Conservation (phyloP, 2,797 vertebrate species). For the Liasis olivaceus region DNA sequence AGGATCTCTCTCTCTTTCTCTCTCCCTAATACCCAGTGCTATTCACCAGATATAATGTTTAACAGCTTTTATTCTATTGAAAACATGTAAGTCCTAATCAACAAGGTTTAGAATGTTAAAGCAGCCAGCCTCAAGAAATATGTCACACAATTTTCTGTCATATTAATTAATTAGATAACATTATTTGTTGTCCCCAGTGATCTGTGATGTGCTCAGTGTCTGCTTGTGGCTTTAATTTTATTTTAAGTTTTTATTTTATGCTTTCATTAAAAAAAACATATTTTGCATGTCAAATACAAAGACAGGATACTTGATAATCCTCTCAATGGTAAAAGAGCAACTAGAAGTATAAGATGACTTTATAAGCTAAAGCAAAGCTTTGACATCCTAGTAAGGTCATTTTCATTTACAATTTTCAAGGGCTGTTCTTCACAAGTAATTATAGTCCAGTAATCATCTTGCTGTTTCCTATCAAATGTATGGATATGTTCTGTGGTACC, state of each 20-base stretch:
- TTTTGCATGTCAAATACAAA: not conserved
- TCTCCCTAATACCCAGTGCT: constrained; percentile 51
- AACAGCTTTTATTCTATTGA: constrained; percentile 75
- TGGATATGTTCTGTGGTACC: constrained; percentile 46
- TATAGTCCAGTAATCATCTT: constrained; percentile 57
- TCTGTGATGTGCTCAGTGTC: constrained; percentile 70
- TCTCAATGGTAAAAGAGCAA: not conserved
- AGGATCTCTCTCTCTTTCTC: not conserved
- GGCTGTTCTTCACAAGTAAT: constrained; percentile 46
- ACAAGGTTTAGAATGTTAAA: constrained; percentile 77
- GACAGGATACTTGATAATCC: not conserved
- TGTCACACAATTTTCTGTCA: constrained; percentile 78
- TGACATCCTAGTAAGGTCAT: constrained; percentile 43
- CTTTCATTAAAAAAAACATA: not conserved
- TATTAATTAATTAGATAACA: constrained; percentile 81
- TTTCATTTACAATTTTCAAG: constrained; percentile 60
- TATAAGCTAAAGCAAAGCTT: constrained; percentile 31
- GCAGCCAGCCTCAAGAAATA: constrained; percentile 76
- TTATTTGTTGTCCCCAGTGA: constrained; percentile 77
- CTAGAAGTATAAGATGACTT: constrained; percentile 41
- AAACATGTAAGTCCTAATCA: constrained; percentile 77
- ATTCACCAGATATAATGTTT: constrained; percentile 76
- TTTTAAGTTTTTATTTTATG: constrained; percentile 54
- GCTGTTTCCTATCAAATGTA: constrained; percentile 44
- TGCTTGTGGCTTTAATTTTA: constrained; percentile 71